Evolutionary conservation across 2,113 vertebrate species (phyloP).

Genomic region (Progne subis): DNA sequence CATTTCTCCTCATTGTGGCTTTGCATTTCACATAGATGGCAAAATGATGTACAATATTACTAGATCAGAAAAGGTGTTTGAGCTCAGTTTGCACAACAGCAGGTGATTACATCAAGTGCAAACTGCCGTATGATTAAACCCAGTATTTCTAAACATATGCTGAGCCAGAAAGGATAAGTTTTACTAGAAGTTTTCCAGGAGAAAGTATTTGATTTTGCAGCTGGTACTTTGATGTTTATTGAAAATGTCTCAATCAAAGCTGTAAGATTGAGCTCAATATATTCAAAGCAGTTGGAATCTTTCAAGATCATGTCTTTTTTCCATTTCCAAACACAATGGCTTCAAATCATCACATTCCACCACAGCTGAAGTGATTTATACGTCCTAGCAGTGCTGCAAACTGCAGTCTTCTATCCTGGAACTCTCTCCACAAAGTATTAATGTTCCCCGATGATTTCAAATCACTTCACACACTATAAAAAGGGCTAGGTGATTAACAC

Average conservation of each 20-base stretch:
- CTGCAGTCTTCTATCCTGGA: not conserved
- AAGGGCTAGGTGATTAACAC: constrained; percentile 29
- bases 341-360: constrained; percentile 14
- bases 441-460: constrained; percentile 2
- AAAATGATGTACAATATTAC: constrained; percentile 5
- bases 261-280: not conserved
- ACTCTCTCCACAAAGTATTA: not conserved
- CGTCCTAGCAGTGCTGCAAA: not conserved
- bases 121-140: not conserved
- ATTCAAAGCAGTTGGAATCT: not conserved
- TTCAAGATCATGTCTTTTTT: constrained; percentile 16
- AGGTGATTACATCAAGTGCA: not conserved
- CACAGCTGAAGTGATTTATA: constrained; percentile 18
- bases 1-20: not conserved
- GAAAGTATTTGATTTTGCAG: constrained; percentile 8
- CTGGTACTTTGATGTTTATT: constrained; percentile 11
- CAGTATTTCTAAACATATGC: not conserved
- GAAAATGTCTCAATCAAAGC: not conserved
- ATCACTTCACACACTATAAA: constrained; percentile 25
- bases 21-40: not conserved
- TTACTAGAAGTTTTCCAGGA: constrained; percentile 10
- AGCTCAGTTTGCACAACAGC: constrained; percentile 2
- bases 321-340: not conserved
- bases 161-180: not conserved
- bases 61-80: not conserved